Conservation (phyloP, 2,797 vertebrate genomes). For the Eremophila alpestris region DNA sequence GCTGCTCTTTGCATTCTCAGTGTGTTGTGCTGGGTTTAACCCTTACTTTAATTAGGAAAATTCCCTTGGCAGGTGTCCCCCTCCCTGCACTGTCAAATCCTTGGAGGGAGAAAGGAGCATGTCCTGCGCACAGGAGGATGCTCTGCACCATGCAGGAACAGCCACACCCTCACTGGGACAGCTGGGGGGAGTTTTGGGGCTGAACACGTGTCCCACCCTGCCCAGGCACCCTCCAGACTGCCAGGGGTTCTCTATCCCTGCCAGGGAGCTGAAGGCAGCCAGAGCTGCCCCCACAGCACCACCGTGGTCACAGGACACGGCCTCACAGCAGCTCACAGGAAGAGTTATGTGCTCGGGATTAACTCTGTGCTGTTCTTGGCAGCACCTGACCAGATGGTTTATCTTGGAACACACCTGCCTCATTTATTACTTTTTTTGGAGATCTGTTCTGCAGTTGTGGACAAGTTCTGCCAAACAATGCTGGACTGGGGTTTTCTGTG, state of each 20-base stretch:
- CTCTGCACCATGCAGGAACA: neutral
- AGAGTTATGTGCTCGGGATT: neutral
- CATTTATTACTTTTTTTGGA: neutral
- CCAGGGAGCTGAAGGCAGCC: neutral
- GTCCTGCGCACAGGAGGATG: neutral
- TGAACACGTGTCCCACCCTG: neutral
- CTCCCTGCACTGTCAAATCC: neutral
- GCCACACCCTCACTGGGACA: neutral
- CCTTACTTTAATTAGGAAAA: neutral
- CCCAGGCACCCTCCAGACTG: neutral
- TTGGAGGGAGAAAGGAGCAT: neutral
- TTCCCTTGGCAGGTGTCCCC: neutral
- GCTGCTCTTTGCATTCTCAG: neutral
- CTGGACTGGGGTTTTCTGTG: neutral
- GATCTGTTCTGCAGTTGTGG: neutral
- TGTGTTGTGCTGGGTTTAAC: neutral
- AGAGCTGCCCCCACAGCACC: fast-evolving
- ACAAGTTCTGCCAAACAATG: neutral
- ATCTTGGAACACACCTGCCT: neutral
- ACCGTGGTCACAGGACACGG: fast-evolving
- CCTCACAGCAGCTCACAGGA: neutral
- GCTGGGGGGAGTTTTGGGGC: neutral
- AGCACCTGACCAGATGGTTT: neutral
- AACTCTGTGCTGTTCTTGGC: neutral
- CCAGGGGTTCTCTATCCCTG: neutral